Base-by-base conservation (phyloP, 2,113 vertebrate genomes). In the Sula dactylatra region DNA sequence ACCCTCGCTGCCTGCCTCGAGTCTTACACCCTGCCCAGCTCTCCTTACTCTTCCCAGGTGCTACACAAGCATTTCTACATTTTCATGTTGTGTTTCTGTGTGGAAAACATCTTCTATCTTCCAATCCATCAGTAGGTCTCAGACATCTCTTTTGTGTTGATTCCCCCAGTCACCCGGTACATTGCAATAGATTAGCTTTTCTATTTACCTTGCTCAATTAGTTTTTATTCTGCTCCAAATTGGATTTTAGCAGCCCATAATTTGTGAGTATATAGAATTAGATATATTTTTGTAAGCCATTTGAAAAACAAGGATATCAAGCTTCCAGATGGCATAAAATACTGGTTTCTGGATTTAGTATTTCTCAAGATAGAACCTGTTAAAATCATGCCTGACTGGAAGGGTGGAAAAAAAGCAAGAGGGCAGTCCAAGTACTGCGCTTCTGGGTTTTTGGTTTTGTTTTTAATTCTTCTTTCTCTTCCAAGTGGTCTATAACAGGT, bases 271-370 rank as follows among this genome's bases (percentile, higher is more conserved):
- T 92, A 95, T 95, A 90, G 88, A 96, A 96, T 95, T 92, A 93
- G 71, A 93, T 94, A 40, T 77, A 88, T 94, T 95, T 81, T 96
- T 90, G 40, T 54, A 86, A 96, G 64, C 45, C 85, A 55, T 90
- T 96, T 94, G 88, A 92, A 97, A 96, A 96, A 95, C 87, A 96
- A 93, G 82, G 79, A 62, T 96, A 94, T 86, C 90, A 86, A 31
- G 74, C 71, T 94, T 96, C 94, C 96, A 97, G 94, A 96, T 96
- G 93, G 96, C 49, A 95, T 93, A 94, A 96, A 96, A 94, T 54
- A 86, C 87, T 80, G 82, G 62, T 86, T 96, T 94, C 88, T 97
- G 94, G 93, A 92, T 97, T 97, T 96, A 95, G 96, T 96, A 73
- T 36, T 93, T 88, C 92, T 95, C 87, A 96, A 95, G 92, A 96